Evolutionary conservation across 2,113 vertebrate species (phyloP).

Genomic region (Sarotherodon lohbergeri): DNA sequence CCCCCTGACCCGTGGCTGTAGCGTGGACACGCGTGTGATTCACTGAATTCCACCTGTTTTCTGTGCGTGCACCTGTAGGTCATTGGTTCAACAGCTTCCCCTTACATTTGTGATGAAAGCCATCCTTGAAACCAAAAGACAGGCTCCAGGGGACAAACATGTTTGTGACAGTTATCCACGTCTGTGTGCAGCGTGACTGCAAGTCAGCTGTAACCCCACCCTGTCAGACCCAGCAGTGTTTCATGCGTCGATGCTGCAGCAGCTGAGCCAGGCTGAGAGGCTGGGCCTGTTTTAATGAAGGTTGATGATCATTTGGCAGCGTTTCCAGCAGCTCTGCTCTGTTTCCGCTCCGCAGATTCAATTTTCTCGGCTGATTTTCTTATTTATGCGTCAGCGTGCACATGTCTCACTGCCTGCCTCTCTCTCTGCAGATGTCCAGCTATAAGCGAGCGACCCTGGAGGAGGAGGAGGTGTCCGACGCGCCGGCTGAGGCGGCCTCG

Average conservation of each 20-base stretch:
- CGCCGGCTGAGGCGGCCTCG: slow-evolving; percentile 70
- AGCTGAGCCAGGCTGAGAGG: background rate
- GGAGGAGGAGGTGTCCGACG: slow-evolving; percentile 83
- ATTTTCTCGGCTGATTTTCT: background rate
- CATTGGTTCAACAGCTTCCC: background rate
- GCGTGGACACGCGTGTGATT: background rate
- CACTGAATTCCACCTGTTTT: background rate
- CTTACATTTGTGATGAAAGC: background rate
- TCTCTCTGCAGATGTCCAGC: slow-evolving; percentile 83
- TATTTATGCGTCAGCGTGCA: background rate
- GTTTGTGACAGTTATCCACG: background rate
- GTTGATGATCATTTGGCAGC: background rate
- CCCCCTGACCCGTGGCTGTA: background rate
- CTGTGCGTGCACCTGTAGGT: background rate
- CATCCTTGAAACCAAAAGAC: background rate
- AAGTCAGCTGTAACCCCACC: background rate
- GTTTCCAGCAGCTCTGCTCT: background rate
- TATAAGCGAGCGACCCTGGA: slow-evolving; percentile 91
- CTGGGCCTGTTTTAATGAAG: background rate
- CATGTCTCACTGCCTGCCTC: background rate
- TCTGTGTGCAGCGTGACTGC: background rate
- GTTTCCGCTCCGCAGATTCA: background rate
- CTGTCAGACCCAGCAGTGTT: background rate
- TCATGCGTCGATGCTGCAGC: background rate
- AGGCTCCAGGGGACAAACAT: background rate